Evolutionary conservation across 1,140 invertebrate species (phyloP).

Genomic region (Hycleus phaleratus): DNA sequence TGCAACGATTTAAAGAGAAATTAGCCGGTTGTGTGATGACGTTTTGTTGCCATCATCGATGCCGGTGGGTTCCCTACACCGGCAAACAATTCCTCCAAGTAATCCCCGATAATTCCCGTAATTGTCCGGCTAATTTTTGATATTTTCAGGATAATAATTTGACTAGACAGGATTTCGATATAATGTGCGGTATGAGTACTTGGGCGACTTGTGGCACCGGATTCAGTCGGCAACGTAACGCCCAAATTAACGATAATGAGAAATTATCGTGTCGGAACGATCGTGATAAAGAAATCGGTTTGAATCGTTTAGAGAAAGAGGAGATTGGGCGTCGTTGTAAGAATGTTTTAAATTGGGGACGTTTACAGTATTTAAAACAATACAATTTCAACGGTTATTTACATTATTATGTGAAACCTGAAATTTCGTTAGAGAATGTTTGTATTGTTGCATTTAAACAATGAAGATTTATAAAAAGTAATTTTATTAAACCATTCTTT

Average conservation of each 20-base stretch:
- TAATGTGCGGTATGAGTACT: constrained; percentile 69
- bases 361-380: constrained; percentile 54
- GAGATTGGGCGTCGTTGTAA: constrained; percentile 65
- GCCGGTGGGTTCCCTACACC: constrained; percentile 60
- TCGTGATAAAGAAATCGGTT: constrained; percentile 28
- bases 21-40: constrained; percentile 63
- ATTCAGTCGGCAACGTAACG: constrained; percentile 41
- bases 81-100: constrained; percentile 56
- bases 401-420: constrained; percentile 54
- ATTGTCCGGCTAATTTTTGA: too few species aligned
- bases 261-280: constrained; percentile 9
- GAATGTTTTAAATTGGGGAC: constrained; percentile 64
- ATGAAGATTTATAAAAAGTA: constrained; percentile 2
- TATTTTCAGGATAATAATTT: constrained; percentile 38
- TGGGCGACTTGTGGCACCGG: constrained; percentile 76
- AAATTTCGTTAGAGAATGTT: constrained; percentile 69
- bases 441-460: constrained; percentile 54
- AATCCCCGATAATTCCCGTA: constrained; percentile 28
- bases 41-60: constrained; percentile 82
- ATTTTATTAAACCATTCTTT: constrained; percentile 6
- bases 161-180: constrained; percentile 56
- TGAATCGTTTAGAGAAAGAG: constrained; percentile 46
- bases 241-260: background rate
- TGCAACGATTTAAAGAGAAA: constrained; percentile 31
- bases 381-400: constrained; percentile 53